A percentile compares a stretch with the other conserved stretches of the same genome.
Evolutionary conservation across 2,797 vertebrate genomes (phyloP).

Genomic region (Alfaro cultratus): DNA sequence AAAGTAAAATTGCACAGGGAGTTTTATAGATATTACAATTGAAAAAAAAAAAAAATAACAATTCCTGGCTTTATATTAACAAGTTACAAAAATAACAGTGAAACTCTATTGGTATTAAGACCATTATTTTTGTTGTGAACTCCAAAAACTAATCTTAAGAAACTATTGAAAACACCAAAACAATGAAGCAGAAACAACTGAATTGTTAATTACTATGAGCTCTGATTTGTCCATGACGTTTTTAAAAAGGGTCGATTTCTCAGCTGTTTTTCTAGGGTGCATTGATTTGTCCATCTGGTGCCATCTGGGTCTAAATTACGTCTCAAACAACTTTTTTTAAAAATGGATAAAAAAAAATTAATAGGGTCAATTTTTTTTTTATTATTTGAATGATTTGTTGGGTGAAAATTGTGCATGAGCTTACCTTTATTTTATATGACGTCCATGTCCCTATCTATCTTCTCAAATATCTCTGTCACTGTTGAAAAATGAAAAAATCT

Average conservation of each 20-base stretch:
- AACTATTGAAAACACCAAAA: not conserved
- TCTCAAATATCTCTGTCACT: too few species aligned
- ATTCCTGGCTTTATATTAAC: not conserved
- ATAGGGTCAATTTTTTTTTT: too few species aligned
- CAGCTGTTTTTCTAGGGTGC: not conserved
- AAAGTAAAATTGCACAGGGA: not conserved
- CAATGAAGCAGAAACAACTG: not conserved
- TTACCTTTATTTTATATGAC: too few species aligned
- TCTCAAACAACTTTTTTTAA: conserved; percentile 12
- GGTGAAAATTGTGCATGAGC: too few species aligned
- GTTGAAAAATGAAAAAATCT: too few species aligned
- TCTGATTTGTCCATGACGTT: not conserved
- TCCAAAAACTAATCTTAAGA: not conserved
- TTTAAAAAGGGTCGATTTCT: not conserved
- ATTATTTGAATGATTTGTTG: too few species aligned
- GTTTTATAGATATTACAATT: not conserved
- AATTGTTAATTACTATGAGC: not conserved
- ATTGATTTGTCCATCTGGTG: conserved; percentile 4
- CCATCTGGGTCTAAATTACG: not conserved
- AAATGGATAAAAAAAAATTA: not conserved
- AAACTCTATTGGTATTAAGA: not conserved
- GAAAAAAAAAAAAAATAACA: not conserved
- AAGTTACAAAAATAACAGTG: not conserved
- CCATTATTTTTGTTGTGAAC: not conserved
- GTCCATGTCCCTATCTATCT: too few species aligned